Conservation (phyloP, 1,140 invertebrate species). For the Leptestheria dahalacensis region DNA sequence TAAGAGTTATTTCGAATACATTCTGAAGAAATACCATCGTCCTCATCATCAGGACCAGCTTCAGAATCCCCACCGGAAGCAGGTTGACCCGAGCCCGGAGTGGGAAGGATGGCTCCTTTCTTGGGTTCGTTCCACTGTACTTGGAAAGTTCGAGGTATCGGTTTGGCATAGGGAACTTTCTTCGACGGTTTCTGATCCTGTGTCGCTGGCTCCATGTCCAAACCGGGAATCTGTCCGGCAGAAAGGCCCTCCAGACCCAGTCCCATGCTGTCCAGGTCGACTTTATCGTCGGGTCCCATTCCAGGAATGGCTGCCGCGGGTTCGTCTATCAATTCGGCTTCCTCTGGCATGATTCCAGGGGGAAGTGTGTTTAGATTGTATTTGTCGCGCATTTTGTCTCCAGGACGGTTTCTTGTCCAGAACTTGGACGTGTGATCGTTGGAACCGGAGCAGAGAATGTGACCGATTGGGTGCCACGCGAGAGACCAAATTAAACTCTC, state of each 20-base stretch:
- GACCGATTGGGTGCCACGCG: slow-evolving; percentile 97
- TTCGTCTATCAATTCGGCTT: slow-evolving; percentile 45
- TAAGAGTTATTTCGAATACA: background rate
- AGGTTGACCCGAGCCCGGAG: background rate
- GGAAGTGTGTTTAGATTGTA: slow-evolving; percentile 89
- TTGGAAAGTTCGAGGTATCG: slow-evolving; percentile 89
- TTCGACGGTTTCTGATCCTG: slow-evolving; percentile 21
- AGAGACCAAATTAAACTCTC: slow-evolving; percentile 98
- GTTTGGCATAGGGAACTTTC: slow-evolving; percentile 72
- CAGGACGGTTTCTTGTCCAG: slow-evolving; percentile 96
- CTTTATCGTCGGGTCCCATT: slow-evolving; percentile 84
- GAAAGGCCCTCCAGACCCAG: slow-evolving; percentile 18
- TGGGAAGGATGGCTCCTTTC: slow-evolving; percentile 3
- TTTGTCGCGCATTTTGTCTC: slow-evolving; percentile 94
- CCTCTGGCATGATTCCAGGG: slow-evolving; percentile 50
- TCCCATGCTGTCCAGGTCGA: slow-evolving; percentile 39
- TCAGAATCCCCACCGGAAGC: background rate
- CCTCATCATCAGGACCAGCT: slow-evolving; percentile 1
- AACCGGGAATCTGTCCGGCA: slow-evolving; percentile 56
- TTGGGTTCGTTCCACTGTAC: slow-evolving; percentile 81
- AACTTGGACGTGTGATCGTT: slow-evolving; percentile 98
- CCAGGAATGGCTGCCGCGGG: slow-evolving; percentile 71
- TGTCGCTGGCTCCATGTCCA: slow-evolving; percentile 47
- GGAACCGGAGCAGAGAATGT: slow-evolving; percentile 93
- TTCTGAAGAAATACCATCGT: background rate